Evolutionary conservation across 2,797 vertebrate genomes (phyloP).

Genomic region (Callimico goeldii): DNA sequence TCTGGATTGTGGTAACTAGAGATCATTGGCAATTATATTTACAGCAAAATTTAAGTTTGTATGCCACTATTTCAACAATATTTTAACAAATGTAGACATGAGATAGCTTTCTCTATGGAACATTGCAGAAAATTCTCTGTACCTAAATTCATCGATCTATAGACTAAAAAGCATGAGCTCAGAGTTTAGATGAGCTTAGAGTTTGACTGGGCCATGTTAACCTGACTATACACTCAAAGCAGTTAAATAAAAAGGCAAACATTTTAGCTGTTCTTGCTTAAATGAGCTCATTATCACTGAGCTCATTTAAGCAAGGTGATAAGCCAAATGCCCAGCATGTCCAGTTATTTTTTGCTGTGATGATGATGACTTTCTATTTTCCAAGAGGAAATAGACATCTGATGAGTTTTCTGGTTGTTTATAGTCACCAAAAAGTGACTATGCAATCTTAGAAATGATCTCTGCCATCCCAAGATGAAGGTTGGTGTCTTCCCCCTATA

Average conservation of each 20-base stretch:
- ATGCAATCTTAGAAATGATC: neutral
- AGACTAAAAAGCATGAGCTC: neutral
- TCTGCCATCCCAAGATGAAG: neutral
- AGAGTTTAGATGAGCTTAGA: neutral
- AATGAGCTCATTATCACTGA: no score
- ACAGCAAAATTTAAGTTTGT: constrained; percentile 25
- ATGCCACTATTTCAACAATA: neutral
- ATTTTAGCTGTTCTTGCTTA: no score
- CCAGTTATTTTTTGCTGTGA: neutral
- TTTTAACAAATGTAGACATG: neutral
- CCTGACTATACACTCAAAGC: no score
- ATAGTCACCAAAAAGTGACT: neutral
- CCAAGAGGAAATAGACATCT: neutral
- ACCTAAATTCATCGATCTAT: neutral
- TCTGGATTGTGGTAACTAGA: neutral
- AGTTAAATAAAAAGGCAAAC: no score
- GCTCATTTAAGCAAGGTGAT: neutral
- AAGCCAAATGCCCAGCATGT: neutral
- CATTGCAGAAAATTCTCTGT: constrained; percentile 7
- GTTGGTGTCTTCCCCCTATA: neutral
- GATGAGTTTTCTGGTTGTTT: neutral
- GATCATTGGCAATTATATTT: neutral
- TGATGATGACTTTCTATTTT: neutral
- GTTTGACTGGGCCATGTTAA: neutral
- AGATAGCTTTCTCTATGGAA: neutral